phyloP scores from a whole-genome alignment of 2,888 invertebrate species.

The Tanytarsus gracilentus region DNA sequence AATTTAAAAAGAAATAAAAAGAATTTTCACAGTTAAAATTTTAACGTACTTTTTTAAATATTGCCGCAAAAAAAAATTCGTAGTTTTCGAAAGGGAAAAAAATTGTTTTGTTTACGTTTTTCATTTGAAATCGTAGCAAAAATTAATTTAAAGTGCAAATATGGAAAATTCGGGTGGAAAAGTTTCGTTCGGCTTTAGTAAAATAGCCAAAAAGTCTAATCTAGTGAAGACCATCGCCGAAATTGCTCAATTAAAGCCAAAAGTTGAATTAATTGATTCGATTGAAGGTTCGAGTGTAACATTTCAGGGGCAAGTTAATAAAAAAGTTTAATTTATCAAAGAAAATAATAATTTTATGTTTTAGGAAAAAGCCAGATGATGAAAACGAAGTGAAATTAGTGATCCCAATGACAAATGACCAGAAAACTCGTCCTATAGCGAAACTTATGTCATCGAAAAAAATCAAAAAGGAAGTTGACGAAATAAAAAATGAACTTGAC shows the following conservation, averaged over 20 bases:
- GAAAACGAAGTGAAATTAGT: constrained; percentile 46
- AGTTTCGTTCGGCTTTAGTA: constrained; percentile 72
- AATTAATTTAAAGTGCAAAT: not conserved
- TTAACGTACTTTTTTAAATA: not conserved
- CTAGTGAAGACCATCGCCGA: constrained; percentile 35
- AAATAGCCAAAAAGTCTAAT: constrained; percentile 50
- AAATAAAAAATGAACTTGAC: constrained; percentile 33
- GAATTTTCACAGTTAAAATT: not conserved
- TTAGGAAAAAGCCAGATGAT: constrained; percentile 10
- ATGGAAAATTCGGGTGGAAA: constrained; percentile 40
- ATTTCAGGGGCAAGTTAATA: constrained; percentile 57
- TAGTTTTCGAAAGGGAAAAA: no score
- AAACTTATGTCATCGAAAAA: constrained; percentile 12
- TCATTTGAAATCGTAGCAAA: not conserved
- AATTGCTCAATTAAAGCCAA: constrained; percentile 32
- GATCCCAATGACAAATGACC: constrained; percentile 56
- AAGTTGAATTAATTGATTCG: constrained; percentile 62
- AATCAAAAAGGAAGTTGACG: constrained; percentile 37
- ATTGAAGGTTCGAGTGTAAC: constrained; percentile 68
- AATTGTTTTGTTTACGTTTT: not conserved
- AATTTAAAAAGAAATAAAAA: not conserved
- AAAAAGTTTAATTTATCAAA: constrained; percentile 5
- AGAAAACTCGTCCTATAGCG: constrained; percentile 44
- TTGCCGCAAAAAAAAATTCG: no score
- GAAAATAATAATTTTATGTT: constrained; percentile 17